Conservation (phyloP, 2,888 invertebrate genomes). For the Lysandra bellargus region DNA sequence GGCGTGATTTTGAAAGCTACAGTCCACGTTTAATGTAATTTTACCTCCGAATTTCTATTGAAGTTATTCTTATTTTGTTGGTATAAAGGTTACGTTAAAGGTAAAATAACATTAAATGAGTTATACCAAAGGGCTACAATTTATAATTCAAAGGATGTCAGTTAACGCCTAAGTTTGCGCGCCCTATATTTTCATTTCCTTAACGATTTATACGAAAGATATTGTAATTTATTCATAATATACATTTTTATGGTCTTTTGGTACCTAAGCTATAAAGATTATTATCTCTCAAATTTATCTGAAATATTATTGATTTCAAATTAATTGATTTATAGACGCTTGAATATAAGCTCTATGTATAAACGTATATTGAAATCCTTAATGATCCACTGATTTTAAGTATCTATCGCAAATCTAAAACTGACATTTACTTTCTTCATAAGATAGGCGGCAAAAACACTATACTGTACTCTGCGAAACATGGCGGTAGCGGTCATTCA, state of each 20-base stretch:
- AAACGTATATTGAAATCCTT: too few relatives aligned
- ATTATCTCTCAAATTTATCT: not conserved
- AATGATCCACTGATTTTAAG: too few relatives aligned
- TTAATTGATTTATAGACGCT: too few relatives aligned
- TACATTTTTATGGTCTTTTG: not conserved
- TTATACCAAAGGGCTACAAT: not conserved
- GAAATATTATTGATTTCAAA: not conserved
- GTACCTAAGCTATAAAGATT: too few relatives aligned
- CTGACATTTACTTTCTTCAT: too few relatives aligned
- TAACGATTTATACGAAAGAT: not conserved
- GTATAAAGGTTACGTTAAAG: not conserved
- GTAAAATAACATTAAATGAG: not conserved
- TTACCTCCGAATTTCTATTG: not conserved
- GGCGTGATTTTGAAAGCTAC: constrained; percentile 19
- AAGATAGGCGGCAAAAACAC: too few relatives aligned
- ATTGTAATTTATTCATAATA: not conserved
- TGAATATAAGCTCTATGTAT: too few relatives aligned
- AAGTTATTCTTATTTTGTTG: not conserved
- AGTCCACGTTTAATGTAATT: not conserved
- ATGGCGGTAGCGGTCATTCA: too few relatives aligned
- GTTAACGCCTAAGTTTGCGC: not conserved
- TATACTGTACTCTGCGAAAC: too few relatives aligned
- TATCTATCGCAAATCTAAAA: too few relatives aligned
- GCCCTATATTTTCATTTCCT: constrained; percentile 20
- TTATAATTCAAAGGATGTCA: constrained; percentile 29